Evolutionary conservation across 2,797 vertebrate genomes (phyloP).

Genomic region (Vultur gryphus): DNA sequence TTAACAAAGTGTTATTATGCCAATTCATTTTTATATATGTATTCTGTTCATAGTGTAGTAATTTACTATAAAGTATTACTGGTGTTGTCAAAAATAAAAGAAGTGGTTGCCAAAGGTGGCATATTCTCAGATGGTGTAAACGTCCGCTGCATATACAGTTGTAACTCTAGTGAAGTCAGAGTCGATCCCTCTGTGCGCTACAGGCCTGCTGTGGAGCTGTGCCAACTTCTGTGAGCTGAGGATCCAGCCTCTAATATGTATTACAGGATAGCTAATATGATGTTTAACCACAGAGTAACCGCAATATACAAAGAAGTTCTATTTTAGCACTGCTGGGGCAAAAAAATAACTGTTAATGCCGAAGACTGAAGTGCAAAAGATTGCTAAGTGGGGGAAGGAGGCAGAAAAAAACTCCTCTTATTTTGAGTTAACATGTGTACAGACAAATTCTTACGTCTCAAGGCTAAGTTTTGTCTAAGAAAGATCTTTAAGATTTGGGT

Average conservation of each 20-base stretch:
- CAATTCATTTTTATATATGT: neutral
- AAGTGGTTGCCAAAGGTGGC: neutral
- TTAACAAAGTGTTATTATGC: neutral
- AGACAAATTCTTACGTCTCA: neutral
- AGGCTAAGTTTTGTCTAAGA: conserved; percentile 15
- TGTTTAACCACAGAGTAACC: conserved; percentile 25
- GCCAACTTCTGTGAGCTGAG: neutral
- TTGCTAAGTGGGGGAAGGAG: neutral
- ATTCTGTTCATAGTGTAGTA: neutral
- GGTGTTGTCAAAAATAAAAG: neutral
- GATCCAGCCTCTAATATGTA: neutral
- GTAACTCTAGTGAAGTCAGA: neutral
- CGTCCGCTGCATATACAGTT: neutral
- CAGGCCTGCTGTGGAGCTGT: neutral
- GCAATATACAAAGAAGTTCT: conserved; percentile 7
- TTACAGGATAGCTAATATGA: neutral
- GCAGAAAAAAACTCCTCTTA: neutral
- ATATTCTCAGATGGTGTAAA: neutral
- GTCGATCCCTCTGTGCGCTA: rapidly evolving
- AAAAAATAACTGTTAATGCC: neutral
- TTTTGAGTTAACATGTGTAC: neutral
- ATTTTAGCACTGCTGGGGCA: neutral
- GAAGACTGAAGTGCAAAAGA: neutral
- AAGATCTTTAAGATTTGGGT: neutral
- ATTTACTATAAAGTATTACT: neutral